These are phyloP conservation scores for Pissodes strobi DNA, from an alignment of 1,140 invertebrate genomes.

Conservation along the genomic window DNA sequence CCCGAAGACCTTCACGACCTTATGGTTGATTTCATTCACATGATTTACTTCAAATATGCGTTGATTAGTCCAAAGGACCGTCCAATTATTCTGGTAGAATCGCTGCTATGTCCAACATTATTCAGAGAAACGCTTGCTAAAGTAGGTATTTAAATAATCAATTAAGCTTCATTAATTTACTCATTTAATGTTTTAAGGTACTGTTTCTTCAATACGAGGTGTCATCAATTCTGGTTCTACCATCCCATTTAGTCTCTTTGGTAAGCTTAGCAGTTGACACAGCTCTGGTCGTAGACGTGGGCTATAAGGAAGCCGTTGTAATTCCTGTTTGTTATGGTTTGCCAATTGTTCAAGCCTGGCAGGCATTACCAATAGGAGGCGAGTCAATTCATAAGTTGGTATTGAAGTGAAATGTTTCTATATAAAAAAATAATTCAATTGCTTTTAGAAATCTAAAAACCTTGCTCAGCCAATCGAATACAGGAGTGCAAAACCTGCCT, in stretches of 20 bases:
- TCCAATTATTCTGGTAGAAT: conserved; percentile 89
- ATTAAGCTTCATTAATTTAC: no score
- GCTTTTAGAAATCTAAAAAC: conserved; percentile 58
- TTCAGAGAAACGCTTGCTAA: conserved; percentile 87
- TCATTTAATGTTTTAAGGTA: no score
- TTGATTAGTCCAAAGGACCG: conserved; percentile 92
- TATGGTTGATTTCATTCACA: conserved; percentile 86
- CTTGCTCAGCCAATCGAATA: conserved; percentile 55
- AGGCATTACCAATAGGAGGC: conserved; percentile 74
- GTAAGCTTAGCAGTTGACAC: conserved; percentile 77
- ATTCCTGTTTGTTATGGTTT: conserved; percentile 73
- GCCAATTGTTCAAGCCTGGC: conserved; percentile 78
- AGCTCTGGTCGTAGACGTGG: conserved; percentile 83
- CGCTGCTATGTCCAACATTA: conserved; percentile 77
- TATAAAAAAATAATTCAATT: neutral
- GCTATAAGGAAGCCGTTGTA: conserved; percentile 79
- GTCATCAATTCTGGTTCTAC: conserved; percentile 56
- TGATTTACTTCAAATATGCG: conserved; percentile 77
- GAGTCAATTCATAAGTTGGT: conserved; percentile 70
- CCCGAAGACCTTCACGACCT: conserved; percentile 77
- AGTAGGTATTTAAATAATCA: no score
- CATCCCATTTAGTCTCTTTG: conserved; percentile 79
- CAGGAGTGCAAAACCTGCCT: conserved; percentile 57
- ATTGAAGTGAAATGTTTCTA: no score
- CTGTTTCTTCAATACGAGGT: conserved; percentile 93